phyloP scores from a whole-genome alignment of 1,140 invertebrate genomes.

The Caenorhabditis briggsae region DNA sequence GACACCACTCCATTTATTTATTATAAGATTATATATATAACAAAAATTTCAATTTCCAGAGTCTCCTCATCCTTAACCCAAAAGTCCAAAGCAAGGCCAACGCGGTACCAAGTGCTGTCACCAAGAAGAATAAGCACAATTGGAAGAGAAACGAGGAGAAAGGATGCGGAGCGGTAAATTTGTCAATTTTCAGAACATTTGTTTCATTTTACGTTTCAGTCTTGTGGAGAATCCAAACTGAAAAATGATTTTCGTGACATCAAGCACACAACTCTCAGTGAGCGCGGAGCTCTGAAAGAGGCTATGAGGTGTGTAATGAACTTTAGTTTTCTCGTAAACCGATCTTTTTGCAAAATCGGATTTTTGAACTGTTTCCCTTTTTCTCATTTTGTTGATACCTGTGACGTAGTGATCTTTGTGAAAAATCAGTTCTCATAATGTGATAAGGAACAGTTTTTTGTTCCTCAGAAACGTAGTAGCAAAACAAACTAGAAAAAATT shows the following conservation, averaged over 20 bases:
- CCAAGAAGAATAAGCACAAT: conserved; percentile 89
- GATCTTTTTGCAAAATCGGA: neutral
- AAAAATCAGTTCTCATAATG: neutral
- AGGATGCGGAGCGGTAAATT: conserved; percentile 81
- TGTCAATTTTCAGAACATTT: neutral
- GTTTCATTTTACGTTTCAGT: conserved; percentile 79
- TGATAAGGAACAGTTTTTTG: neutral
- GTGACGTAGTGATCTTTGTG: too few relatives aligned
- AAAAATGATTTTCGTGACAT: conserved; percentile 95
- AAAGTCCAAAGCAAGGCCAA: conserved; percentile 84
- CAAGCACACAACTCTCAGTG: conserved; percentile 95
- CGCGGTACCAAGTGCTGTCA: conserved; percentile 85
- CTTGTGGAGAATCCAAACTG: conserved; percentile 81
- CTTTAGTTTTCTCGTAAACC: too few relatives aligned
- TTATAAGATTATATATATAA: too few relatives aligned
- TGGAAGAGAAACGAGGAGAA: conserved; percentile 94
- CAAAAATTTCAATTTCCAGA: conserved; percentile 81
- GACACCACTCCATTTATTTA: too few relatives aligned
- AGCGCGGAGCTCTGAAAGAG: conserved; percentile 91
- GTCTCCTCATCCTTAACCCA: conserved; percentile 88
- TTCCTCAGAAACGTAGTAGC: too few relatives aligned
- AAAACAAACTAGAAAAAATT: neutral
- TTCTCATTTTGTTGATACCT: too few relatives aligned
- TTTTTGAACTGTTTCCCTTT: neutral
- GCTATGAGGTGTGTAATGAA: conserved; percentile 81